Base-by-base conservation (phyloP, 2,797 vertebrate genomes). In the Lindbergichthys nudifrons region DNA sequence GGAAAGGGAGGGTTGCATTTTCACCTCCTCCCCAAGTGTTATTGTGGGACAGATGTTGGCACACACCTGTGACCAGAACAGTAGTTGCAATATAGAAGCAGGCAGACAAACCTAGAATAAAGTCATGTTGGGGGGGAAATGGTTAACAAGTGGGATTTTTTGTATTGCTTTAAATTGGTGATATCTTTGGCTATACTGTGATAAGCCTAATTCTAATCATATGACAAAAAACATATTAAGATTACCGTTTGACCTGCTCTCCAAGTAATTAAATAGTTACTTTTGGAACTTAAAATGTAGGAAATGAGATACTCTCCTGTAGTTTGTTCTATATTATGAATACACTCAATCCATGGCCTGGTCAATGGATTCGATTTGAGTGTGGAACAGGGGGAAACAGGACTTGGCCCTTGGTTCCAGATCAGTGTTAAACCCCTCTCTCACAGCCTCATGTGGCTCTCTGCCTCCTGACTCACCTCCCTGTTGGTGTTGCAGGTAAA, bases 401-500 rank as follows among this genome's bases (percentile, higher is more conserved):
- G 15, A 7, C 15, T 9, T 19, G 14, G 26, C 10, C 26, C 26
- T 26, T 21, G 21, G 42, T 9, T 48, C 32, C 32, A 65, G 1
- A 26, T 21, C 15, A 2, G 15, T 46, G 15, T 47, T 4, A 2
- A 36, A 9, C 8, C 32, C 32, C 32, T 9, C 32, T 36, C 26
- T 26, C 26, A 1, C 26, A 26, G 26, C 26, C 26, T 26, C 26
- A 26, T 2, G 32, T 36, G 32, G 32, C 32, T 16, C 30, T 45
- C 3, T 7, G 2, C 21, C 12, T 48, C 32, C 50, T 75, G 23
- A 60, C 59, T 65, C 48, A 0, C 36, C 5, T 21, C 43, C 4
- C 2, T 4, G 16, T 43, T 56, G 7, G 10, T 56, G 41, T 51
- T 6, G 0, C 90, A 99, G 97, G 98, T 90, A 99, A 99, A 91